Conservation (phyloP, 1,140 invertebrate species). For the Dreissena polymorpha region DNA sequence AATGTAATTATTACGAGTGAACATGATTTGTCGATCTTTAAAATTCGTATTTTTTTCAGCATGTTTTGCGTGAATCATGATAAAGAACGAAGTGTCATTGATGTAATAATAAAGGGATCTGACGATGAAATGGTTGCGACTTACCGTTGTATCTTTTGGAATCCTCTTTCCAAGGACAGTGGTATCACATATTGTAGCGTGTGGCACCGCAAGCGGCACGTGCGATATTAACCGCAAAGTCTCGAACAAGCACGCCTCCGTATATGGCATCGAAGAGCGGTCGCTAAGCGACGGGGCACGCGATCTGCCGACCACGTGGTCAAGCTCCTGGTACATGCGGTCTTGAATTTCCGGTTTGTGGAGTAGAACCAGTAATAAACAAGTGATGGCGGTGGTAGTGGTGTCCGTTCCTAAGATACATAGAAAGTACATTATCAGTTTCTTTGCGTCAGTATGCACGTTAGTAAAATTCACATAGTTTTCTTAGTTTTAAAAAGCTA, state of each 20-base stretch:
- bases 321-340: constrained; percentile 92
- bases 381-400: constrained; percentile 90
- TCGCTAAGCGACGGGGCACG: constrained; percentile 91
- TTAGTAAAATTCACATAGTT: too few species aligned
- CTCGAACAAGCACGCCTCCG: constrained; percentile 71
- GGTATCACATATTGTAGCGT: constrained; percentile 68
- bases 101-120: background rate
- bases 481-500: too few species aligned
- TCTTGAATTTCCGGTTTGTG: constrained; percentile 87
- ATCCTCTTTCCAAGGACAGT: constrained; percentile 65
- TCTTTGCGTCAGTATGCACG: too few species aligned
- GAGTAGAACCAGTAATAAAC: constrained; percentile 92
- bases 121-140: constrained; percentile 36
- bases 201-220: constrained; percentile 72
- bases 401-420: constrained; percentile 93
- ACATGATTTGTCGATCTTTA: too few species aligned
- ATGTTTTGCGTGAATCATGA: background rate
- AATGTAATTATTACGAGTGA: too few species aligned
- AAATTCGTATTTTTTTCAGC: too few species aligned
- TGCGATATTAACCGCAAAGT: constrained; percentile 69
- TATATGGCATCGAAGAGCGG: constrained; percentile 71
- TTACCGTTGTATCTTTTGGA: constrained; percentile 72
- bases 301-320: constrained; percentile 89
- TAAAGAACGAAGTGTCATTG: background rate
- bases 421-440: too few species aligned